Evolutionary conservation across 1,140 invertebrate genomes (phyloP), one percentile per base, ranked within the genome.

Genomic region (Saccostrea glomerata): DNA sequence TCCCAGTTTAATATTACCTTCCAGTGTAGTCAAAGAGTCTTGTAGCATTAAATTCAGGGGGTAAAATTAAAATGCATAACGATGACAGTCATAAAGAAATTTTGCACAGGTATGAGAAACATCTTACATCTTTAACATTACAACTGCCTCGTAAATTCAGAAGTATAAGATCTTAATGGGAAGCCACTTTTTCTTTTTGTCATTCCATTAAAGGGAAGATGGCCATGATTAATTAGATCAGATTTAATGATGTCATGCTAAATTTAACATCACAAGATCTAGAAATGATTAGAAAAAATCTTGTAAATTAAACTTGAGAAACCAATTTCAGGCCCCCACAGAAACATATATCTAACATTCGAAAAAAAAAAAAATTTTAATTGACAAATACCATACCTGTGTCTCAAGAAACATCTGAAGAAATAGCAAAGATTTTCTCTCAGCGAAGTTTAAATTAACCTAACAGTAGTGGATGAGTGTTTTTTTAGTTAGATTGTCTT

Each of bases 211-310:
- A 77, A 77, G 25, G 70, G 70, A 30, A 77, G n/a, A 25, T 30
- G 70, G 23, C 6, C 23, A 15, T 77, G 70, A 77, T 77, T 77
- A 77, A 77, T 77, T 77, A 30, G 70, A 77, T 77, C 70, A 36
- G 70, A 77, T 77, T 77, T 77, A 77, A 77, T 77, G 70, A 77
- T 77, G 70, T 77, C 70, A 77, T 77, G 70, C 70, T 77, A 77
- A 77, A 77, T 77, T 77, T 77, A 77, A 77, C 70, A 77, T 77
- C 30, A 30, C 70, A 36, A 15, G 30, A 77, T 77, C 70, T 30
- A 30, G 23, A 63, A 63, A 63, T 20, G 15, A 63, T 63, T 63
- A 63, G 58, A 63, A 63, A 36, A 77, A 30, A 25, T 36, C 70
- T 77, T 77, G 70, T 30, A 30, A 77, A 30, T 77, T 77, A 30